A percentile compares a stretch with the other conserved stretches of the same genome.
phyloP scores from a whole-genome alignment of 2,888 invertebrate genomes.

The Antheraea yamamai region DNA sequence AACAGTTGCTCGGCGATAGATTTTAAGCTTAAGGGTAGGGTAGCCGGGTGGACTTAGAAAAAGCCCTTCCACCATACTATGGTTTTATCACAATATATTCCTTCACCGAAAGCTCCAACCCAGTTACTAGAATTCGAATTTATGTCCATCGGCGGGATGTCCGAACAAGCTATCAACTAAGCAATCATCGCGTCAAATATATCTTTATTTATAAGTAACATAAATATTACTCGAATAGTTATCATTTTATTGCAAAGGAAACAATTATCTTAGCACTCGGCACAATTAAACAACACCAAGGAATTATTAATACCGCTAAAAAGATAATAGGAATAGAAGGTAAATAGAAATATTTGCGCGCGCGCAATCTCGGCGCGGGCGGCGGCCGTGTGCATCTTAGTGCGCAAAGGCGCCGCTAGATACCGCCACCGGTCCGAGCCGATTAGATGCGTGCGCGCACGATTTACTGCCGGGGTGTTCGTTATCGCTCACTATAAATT shows the following conservation, averaged over 20 bases:
- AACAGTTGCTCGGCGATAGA: not conserved
- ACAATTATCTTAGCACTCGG: conserved; percentile 7
- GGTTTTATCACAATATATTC: too few relatives aligned
- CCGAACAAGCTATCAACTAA: not conserved
- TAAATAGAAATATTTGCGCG: conserved; percentile 65
- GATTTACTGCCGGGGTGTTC: conserved; percentile 69
- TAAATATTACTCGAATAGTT: not conserved
- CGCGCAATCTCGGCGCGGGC: conserved; percentile 42
- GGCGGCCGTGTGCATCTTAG: conserved; percentile 68
- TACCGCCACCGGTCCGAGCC: conserved; percentile 50
- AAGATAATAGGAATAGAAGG: conserved; percentile 20
- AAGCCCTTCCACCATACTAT: too few relatives aligned
- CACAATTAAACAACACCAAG: conserved; percentile 10
- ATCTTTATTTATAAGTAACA: too few relatives aligned
- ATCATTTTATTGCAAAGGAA: not conserved
- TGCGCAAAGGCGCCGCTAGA: conserved; percentile 77
- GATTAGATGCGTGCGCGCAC: conserved; percentile 74
- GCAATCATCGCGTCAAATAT: not conserved
- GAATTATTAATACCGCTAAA: not conserved
- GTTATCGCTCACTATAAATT: conserved; percentile 77
- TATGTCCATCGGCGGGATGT: too few relatives aligned
- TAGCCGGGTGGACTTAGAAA: too few relatives aligned
- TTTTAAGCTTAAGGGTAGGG: too few relatives aligned
- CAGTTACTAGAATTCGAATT: too few relatives aligned
- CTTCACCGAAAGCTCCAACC: too few relatives aligned